These are phyloP conservation scores for Drosophila ezoana DNA, from an alignment of 2,888 invertebrate species.

Conservation along the genomic window DNA sequence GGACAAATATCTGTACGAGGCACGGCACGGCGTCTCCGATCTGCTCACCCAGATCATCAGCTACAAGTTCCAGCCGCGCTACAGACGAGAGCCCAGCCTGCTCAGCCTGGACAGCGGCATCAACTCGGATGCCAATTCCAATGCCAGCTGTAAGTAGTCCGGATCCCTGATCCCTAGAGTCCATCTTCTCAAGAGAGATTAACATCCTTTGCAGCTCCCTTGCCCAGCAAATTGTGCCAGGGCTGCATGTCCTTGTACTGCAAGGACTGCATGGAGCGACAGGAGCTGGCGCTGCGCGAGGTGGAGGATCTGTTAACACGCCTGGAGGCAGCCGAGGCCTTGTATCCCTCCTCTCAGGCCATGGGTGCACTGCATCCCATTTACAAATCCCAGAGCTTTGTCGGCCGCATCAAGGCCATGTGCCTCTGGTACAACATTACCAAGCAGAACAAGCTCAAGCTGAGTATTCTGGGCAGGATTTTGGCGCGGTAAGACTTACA, in stretches of 20 bases:
- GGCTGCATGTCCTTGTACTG: constrained; percentile 92
- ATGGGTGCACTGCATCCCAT: constrained; percentile 91
- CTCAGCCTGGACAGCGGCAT: constrained; percentile 83
- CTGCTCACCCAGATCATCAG: constrained; percentile 91
- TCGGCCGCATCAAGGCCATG: constrained; percentile 88
- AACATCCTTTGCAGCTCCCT: constrained; percentile 53
- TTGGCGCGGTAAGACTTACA: constrained; percentile 83
- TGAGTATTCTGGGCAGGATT: constrained; percentile 90
- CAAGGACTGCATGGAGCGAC: constrained; percentile 88
- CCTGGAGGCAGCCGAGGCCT: constrained; percentile 90
- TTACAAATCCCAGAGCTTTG: constrained; percentile 83
- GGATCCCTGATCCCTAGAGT: background rate
- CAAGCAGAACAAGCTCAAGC: constrained; percentile 92
- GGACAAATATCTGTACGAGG: constrained; percentile 90
- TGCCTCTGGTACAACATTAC: constrained; percentile 97
- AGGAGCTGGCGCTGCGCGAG: constrained; percentile 90
- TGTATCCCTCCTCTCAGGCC: constrained; percentile 93
- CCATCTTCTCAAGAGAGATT: background rate
- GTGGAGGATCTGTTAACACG: constrained; percentile 90
- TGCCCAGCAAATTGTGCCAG: constrained; percentile 84
- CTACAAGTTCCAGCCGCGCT: constrained; percentile 87
- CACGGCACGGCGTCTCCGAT: constrained; percentile 89
- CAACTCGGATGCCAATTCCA: constrained; percentile 78
- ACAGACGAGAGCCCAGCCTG: constrained; percentile 77
- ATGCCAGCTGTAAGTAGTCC: constrained; percentile 78